phyloP scores from a whole-genome alignment of 2,888 invertebrate species.

The Cordilura impudica region DNA sequence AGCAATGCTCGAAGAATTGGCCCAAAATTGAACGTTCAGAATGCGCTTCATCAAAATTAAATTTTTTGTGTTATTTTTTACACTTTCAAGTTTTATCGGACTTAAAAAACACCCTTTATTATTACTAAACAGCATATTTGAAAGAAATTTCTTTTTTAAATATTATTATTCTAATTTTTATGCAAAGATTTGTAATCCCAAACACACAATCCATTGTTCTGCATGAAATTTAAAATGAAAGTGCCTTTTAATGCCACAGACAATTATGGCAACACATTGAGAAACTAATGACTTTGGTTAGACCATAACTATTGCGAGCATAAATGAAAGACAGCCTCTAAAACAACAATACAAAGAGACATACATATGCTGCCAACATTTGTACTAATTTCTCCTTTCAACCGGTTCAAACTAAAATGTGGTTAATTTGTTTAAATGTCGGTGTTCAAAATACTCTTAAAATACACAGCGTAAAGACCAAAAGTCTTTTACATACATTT shows the following conservation, averaged over 20 bases:
- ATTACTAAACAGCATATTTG: too few relatives aligned
- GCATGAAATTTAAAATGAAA: slow-evolving; percentile 9
- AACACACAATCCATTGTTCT: background rate
- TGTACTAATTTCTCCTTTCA: slow-evolving; percentile 17
- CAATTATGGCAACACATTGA: slow-evolving; percentile 64
- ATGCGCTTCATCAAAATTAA: too few relatives aligned
- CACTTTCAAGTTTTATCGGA: too few relatives aligned
- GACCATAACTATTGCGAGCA: slow-evolving; percentile 63
- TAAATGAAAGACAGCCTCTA: slow-evolving; percentile 18
- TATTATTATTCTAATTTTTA: too few relatives aligned
- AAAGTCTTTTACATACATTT: slow-evolving; percentile 58
- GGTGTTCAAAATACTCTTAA: slow-evolving; percentile 66
- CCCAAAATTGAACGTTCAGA: too few relatives aligned
- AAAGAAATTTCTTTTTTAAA: too few relatives aligned
- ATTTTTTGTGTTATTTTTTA: too few relatives aligned
- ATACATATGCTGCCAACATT: background rate
- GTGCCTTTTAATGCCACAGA: slow-evolving; percentile 47
- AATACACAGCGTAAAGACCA: slow-evolving; percentile 62
- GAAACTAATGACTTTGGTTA: slow-evolving; percentile 74
- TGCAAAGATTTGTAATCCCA: background rate
- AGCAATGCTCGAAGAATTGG: too few relatives aligned
- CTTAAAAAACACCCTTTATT: too few relatives aligned
- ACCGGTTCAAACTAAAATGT: slow-evolving; percentile 64
- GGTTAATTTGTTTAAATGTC: slow-evolving; percentile 76
- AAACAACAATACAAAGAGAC: slow-evolving; percentile 11